A percentile compares a stretch with the other conserved stretches of the same genome.
phyloP scores from a whole-genome alignment of 1,140 invertebrate species.

The Micrasema minimum region DNA sequence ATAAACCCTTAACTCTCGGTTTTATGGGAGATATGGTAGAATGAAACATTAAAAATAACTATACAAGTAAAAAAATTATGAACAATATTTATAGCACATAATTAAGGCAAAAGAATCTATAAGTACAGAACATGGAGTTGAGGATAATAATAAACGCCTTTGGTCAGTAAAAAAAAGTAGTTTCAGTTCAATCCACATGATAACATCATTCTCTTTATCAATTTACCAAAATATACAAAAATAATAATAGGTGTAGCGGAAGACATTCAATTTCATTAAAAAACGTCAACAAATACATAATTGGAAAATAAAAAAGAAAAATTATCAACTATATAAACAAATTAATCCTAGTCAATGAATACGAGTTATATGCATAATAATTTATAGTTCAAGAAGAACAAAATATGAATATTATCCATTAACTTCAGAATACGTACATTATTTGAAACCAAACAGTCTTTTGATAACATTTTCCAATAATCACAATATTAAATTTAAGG shows the following conservation, averaged over 20 bases:
- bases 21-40: too few species aligned
- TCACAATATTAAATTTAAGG: conserved; percentile 47
- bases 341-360: conserved; percentile 32
- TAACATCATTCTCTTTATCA: background rate
- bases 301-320: conserved; percentile 31
- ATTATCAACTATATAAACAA: conserved; percentile 37
- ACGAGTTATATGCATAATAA: conserved; percentile 23
- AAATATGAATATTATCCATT: conserved; percentile 23
- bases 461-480: conserved; percentile 49
- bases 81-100: too few species aligned
- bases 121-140: too few species aligned
- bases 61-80: background rate
- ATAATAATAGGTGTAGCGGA: conserved; percentile 34
- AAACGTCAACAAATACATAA: conserved; percentile 42
- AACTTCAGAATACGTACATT: conserved; percentile 29
- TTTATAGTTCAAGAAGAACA: conserved; percentile 14
- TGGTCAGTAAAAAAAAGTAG: background rate
- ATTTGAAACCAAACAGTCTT: conserved; percentile 48
- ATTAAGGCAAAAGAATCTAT: too few species aligned
- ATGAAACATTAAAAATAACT: too few species aligned
- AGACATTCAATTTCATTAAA: conserved; percentile 49
- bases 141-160: too few species aligned
- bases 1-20: too few species aligned
- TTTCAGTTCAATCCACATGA: conserved; percentile 12
- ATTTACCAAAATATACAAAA: conserved; percentile 13